These are phyloP conservation scores for Taenioides sp. DNA, from an alignment of 2,797 vertebrate species.

Conservation along the genomic window DNA sequence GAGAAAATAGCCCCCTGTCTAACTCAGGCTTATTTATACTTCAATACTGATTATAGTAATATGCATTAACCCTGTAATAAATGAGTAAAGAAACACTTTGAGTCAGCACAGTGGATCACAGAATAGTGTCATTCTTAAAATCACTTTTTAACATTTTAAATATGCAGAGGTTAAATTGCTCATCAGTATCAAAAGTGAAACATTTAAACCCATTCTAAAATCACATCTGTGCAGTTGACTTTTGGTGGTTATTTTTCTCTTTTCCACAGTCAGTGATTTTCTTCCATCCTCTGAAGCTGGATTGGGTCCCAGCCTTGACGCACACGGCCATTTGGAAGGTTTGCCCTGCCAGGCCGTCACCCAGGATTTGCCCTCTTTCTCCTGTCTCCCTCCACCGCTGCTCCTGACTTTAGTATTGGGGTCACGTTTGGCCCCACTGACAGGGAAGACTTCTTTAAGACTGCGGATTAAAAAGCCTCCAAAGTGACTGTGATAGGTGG, in stretches of 20 bases:
- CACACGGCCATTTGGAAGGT: constrained; percentile 54
- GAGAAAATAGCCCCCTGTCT: too few species aligned
- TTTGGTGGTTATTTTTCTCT: constrained; percentile 5
- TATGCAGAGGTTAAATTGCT: too few species aligned
- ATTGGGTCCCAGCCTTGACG: constrained; percentile 47
- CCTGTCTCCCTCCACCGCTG: constrained; percentile 6
- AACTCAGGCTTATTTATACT: too few species aligned
- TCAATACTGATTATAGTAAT: too few species aligned
- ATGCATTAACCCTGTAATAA: too few species aligned
- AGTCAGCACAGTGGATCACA: too few species aligned
- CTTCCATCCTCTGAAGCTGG: constrained; percentile 45
- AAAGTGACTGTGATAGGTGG: constrained; percentile 67
- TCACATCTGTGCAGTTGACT: too few species aligned
- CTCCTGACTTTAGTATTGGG: constrained; percentile 57
- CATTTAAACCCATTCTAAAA: too few species aligned
- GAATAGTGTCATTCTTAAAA: too few species aligned
- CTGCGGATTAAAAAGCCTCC: constrained; percentile 67
- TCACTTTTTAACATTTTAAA: too few species aligned
- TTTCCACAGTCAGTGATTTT: constrained; percentile 24
- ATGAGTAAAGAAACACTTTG: too few species aligned
- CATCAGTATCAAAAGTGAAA: too few species aligned
- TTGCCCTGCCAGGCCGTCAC: constrained; percentile 43
- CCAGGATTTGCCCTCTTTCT: constrained; percentile 10
- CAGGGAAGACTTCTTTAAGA: constrained; percentile 68
- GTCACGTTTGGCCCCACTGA: constrained; percentile 67